These are phyloP conservation scores for Lacerta agilis DNA, from an alignment of 2,797 vertebrate species.

Conservation along the genomic window DNA sequence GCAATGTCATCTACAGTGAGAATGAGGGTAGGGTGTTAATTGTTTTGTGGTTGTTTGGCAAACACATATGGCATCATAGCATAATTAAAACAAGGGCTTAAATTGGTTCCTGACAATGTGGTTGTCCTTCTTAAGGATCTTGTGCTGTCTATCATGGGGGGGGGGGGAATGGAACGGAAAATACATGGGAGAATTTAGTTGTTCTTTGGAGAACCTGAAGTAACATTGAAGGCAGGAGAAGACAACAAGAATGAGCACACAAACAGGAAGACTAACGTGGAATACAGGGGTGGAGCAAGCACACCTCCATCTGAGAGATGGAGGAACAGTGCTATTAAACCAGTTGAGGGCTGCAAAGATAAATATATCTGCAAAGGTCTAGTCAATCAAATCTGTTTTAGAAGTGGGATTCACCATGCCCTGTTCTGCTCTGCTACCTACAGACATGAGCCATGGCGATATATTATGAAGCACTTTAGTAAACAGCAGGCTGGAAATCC, in stretches of 20 bases:
- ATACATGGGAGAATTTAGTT: background rate
- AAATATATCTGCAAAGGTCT: background rate
- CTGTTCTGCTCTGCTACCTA: background rate
- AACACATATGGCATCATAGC: background rate
- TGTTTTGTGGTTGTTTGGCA: background rate
- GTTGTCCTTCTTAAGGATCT: background rate
- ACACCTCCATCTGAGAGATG: no score
- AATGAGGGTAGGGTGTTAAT: background rate
- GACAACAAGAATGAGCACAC: no score
- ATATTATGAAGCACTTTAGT: background rate
- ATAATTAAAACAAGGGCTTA: background rate
- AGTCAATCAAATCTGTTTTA: background rate
- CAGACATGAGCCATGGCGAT: background rate
- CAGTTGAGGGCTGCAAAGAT: background rate
- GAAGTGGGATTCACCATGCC: background rate
- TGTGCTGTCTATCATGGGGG: background rate
- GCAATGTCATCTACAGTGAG: background rate
- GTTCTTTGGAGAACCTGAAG: background rate
- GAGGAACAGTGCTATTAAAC: background rate
- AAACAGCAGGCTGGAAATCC: background rate
- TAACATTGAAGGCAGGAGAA: no score
- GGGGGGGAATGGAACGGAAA: background rate
- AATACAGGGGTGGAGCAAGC: no score
- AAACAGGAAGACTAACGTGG: no score
- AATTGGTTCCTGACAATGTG: background rate